phyloP scores from a whole-genome alignment of 2,888 invertebrate genomes.

The Lithosia quadra region DNA sequence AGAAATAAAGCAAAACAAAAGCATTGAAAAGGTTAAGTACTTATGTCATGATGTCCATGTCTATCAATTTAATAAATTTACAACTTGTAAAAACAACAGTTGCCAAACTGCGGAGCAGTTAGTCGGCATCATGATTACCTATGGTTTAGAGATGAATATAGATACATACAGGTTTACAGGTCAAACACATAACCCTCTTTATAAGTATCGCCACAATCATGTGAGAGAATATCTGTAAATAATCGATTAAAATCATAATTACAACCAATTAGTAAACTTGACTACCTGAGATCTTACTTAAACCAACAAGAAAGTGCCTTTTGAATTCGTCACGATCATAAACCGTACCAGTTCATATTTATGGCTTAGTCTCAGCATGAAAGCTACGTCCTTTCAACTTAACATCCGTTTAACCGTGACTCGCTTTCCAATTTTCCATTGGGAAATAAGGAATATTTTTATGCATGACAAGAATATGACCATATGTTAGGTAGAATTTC shows the following conservation, averaged over 20 bases:
- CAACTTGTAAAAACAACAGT: no score
- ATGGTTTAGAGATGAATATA: no score
- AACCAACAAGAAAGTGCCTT: background rate
- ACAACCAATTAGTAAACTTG: no score
- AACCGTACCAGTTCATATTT: slow-evolving; percentile 6
- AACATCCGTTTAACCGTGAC: slow-evolving; percentile 37
- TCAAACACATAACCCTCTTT: background rate
- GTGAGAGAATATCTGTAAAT: background rate
- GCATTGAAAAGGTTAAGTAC: no score
- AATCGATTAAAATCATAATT: no score
- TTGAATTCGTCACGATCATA: background rate
- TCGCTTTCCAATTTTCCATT: slow-evolving; percentile 38
- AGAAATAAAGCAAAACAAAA: no score
- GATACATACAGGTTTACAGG: no score
- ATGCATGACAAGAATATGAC: slow-evolving; percentile 5
- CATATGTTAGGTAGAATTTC: background rate
- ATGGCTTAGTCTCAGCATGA: slow-evolving; percentile 37
- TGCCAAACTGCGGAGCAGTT: no score
- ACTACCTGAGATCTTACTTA: no score
- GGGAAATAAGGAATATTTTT: background rate
- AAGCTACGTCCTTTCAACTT: slow-evolving; percentile 30
- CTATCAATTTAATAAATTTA: no score
- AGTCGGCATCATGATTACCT: no score
- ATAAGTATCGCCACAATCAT: background rate
- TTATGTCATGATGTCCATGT: no score